These are phyloP conservation scores for Pontoporia blainvillei DNA, from an alignment of 2,113 vertebrate genomes.

Conservation along the genomic window DNA sequence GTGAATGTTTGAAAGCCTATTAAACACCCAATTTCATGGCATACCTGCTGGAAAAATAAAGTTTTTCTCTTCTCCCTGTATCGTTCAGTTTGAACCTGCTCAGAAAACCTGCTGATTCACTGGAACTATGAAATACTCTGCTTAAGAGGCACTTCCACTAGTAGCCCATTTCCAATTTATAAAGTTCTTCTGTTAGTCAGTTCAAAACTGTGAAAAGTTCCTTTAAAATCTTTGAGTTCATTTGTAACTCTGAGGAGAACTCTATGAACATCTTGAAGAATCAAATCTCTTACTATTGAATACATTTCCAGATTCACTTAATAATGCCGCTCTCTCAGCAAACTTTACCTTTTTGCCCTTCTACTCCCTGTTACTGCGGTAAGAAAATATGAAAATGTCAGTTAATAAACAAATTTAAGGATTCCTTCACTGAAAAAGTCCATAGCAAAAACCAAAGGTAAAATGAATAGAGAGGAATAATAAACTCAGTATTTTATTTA, in stretches of 20 bases:
- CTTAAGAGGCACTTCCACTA: background rate
- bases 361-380: background rate
- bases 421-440: background rate
- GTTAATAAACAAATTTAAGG: constrained; percentile 32
- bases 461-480: constrained; percentile 13
- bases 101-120: constrained; percentile 29
- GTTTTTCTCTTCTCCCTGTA: background rate
- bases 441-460: background rate
- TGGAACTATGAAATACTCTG: constrained; percentile 10
- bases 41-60: background rate
- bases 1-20: background rate
- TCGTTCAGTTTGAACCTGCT: constrained; percentile 22
- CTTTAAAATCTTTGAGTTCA: background rate
- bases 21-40: constrained; percentile 27
- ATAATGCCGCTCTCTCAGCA: background rate
- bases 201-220: background rate
- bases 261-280: background rate
- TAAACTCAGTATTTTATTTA: background rate
- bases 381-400: background rate
- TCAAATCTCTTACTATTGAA: constrained; percentile 1
- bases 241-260: constrained; percentile 23
- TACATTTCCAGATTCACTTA: background rate
- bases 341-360: background rate
- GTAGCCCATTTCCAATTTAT: background rate
- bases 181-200: constrained; percentile 14